phyloP scores from a whole-genome alignment of 2,113 vertebrate species.

The Channa argus region DNA sequence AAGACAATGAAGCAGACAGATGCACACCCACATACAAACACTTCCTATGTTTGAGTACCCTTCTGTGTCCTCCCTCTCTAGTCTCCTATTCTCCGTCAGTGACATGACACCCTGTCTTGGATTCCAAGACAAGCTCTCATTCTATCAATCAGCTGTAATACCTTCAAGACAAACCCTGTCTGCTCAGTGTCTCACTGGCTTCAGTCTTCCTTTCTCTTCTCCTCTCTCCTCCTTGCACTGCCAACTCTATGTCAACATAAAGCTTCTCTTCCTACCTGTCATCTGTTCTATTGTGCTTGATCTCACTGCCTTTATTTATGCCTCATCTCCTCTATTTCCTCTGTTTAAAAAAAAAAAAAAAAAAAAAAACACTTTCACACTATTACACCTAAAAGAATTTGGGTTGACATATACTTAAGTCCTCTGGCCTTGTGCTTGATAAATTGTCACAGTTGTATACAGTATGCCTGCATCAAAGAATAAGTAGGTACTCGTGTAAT shows the following conservation, averaged over 20 bases:
- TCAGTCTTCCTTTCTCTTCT: conserved; percentile 15
- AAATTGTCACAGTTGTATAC: conserved; percentile 3
- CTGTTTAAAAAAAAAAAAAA: neutral
- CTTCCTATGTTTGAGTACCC: conserved; percentile 1
- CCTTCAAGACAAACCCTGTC: conserved; percentile 56
- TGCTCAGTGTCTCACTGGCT: conserved; percentile 33
- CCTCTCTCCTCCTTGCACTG: conserved; percentile 1
- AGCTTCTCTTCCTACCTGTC: conserved; percentile 21
- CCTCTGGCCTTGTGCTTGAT: conserved; percentile 19
- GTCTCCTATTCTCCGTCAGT: conserved; percentile 38
- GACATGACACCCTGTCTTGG: conserved; percentile 40
- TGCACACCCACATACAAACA: too few relatives aligned
- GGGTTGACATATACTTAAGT: conserved; percentile 7
- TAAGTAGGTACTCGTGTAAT: neutral
- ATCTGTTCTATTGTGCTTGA: neutral
- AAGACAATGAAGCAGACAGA: too few relatives aligned
- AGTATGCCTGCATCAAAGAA: neutral
- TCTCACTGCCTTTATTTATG: conserved; percentile 14
- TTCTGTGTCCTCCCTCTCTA: conserved; percentile 22
- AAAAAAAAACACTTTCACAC: neutral
- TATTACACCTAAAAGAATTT: neutral
- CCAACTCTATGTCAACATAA: conserved; percentile 41
- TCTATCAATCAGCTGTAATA: conserved; percentile 66
- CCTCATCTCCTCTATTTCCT: neutral
- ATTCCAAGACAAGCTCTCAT: conserved; percentile 63